These are phyloP conservation scores for Philonicus albiceps DNA, from an alignment of 2,888 invertebrate genomes.

Conservation along the genomic window DNA sequence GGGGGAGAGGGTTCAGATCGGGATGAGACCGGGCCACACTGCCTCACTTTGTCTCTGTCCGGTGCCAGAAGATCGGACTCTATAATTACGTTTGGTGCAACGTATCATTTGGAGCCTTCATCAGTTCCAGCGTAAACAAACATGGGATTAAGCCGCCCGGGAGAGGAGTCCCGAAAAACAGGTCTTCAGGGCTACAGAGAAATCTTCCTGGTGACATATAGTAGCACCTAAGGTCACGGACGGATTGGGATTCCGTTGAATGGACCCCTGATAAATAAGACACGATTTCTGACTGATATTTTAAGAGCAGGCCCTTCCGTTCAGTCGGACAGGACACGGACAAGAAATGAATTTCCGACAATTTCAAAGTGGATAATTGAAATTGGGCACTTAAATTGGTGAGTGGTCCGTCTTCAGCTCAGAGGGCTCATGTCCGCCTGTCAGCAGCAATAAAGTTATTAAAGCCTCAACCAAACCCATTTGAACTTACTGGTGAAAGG, in stretches of 20 bases:
- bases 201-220: constrained; percentile 35
- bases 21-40: background rate
- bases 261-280: background rate
- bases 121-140: constrained; percentile 38
- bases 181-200: background rate
- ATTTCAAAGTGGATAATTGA: background rate
- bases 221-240: constrained; percentile 37
- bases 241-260: background rate
- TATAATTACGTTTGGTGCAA: constrained; percentile 32
- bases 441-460: background rate
- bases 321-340: background rate
- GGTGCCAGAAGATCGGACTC: background rate
- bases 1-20: background rate
- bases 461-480: background rate
- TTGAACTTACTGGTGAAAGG: background rate
- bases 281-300: constrained; percentile 4
- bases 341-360: background rate
- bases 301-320: background rate
- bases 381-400: background rate
- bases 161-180: background rate
- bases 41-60: constrained; percentile 38
- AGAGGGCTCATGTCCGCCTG: background rate
- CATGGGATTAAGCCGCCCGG: background rate
- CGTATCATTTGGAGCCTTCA: constrained; percentile 34
- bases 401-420: background rate